Percentiles rank a stretch among this genome's conserved stretches.
Conservation (phyloP, 2,888 invertebrate species). For the Timema cristinae region DNA sequence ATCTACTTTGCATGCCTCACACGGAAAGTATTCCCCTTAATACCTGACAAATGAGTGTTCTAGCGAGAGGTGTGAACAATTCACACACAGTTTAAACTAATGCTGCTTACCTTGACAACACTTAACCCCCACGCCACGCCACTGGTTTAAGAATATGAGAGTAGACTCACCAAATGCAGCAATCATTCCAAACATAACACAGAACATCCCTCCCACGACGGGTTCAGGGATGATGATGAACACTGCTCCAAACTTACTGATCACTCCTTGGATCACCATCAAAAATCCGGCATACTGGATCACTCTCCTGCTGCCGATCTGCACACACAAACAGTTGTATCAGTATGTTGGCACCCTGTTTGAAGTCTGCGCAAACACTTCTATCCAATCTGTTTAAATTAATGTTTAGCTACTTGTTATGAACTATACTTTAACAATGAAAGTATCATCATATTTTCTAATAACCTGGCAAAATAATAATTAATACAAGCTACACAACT, state of each 20-base stretch:
- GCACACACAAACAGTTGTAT: conserved; percentile 17
- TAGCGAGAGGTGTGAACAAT: background rate
- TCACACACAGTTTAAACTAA: background rate
- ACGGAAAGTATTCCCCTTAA: no score
- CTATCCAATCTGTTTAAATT: no score
- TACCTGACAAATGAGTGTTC: no score
- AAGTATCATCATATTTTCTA: no score
- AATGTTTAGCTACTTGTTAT: no score
- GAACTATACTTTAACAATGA: no score
- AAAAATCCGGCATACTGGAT: conserved; percentile 70
- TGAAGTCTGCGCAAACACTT: no score
- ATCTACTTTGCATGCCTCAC: no score
- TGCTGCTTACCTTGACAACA: background rate
- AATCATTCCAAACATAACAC: conserved; percentile 80
- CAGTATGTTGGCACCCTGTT: no score
- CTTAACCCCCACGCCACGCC: conserved; percentile 5
- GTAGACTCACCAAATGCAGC: conserved; percentile 63
- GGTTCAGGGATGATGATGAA: conserved; percentile 80
- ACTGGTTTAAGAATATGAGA: no score
- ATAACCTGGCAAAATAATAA: no score
- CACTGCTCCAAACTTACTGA: conserved; percentile 73
- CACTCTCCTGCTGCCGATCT: conserved; percentile 76
- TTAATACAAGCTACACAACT: no score
- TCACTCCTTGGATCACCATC: conserved; percentile 70
- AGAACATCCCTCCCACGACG: conserved; percentile 74